A percentile compares a stretch with the other conserved stretches of the same genome.
These are phyloP conservation scores for Reticulitermes lucifugus DNA, from an alignment of 2,888 invertebrate genomes.

Conservation along the genomic window DNA sequence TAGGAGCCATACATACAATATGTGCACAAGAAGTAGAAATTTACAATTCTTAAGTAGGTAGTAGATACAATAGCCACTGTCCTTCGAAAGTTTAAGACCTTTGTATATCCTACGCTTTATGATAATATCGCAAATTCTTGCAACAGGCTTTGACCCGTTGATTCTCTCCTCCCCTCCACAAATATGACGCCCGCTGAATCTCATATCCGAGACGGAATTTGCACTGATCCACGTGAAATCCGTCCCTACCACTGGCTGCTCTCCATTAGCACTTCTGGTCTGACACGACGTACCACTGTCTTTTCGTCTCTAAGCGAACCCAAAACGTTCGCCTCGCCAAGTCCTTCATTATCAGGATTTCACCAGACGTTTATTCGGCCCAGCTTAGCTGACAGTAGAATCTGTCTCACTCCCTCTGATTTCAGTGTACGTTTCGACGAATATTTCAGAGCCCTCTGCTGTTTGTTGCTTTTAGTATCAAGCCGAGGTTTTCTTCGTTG, in stretches of 20 bases:
- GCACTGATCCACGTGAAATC: neutral
- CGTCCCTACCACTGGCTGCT: neutral
- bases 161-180: too few species aligned
- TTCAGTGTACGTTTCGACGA: neutral
- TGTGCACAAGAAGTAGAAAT: too few species aligned
- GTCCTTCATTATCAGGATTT: constrained; percentile 38
- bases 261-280: constrained; percentile 29
- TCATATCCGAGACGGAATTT: too few species aligned
- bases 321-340: neutral
- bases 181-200: too few species aligned
- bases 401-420: neutral
- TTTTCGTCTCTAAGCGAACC: constrained; percentile 17
- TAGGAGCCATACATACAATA: too few species aligned
- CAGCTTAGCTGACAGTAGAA: constrained; percentile 25
- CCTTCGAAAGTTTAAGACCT: too few species aligned
- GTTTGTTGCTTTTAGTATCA: neutral
- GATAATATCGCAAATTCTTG: too few species aligned
- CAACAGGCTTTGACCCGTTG: too few species aligned
- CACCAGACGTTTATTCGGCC: constrained; percentile 34
- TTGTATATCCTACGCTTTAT: too few species aligned
- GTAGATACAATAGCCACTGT: too few species aligned
- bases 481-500: neutral
- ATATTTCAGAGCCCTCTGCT: neutral
- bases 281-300: neutral
- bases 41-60: too few species aligned